phyloP scores from a whole-genome alignment of 2,797 vertebrate genomes.

The Natrix natrix region DNA sequence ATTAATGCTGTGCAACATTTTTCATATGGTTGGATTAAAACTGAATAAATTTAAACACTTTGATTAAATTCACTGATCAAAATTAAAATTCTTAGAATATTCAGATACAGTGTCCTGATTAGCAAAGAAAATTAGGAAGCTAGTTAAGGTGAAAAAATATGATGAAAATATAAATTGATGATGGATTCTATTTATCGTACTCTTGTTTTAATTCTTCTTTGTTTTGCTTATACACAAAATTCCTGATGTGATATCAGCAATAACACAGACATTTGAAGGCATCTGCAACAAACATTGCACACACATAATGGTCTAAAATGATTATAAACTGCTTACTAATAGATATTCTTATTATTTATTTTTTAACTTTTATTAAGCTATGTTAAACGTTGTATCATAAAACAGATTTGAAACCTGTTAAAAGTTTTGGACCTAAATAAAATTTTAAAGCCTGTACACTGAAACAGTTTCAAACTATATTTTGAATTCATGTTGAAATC shows the following conservation, averaged over 20 bases:
- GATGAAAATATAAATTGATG: not conserved
- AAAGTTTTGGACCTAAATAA: conserved; percentile 47
- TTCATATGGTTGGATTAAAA: conserved; percentile 26
- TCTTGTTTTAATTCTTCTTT: not conserved
- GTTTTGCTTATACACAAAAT: not conserved
- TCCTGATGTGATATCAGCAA: not conserved
- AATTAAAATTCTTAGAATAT: conserved; percentile 18
- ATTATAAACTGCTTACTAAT: not conserved
- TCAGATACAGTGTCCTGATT: conserved; percentile 45
- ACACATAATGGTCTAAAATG: not conserved
- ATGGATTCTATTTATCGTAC: not conserved
- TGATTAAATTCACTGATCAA: conserved; percentile 10
- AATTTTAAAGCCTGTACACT: conserved; percentile 51
- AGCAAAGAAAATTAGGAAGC: conserved; percentile 34
- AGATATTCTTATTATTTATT: conserved; percentile 73
- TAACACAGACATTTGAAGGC: not conserved
- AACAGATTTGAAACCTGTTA: conserved; percentile 56
- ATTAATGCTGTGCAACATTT: conserved; percentile 32
- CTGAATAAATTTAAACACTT: conserved; percentile 16
- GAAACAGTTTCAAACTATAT: conserved; percentile 6
- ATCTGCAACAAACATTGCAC: not conserved
- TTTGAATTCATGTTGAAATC: not conserved
- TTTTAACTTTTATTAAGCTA: conserved; percentile 64
- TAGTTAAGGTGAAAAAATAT: conserved; percentile 18
- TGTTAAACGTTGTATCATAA: conserved; percentile 29